Conservation (phyloP, 2,113 vertebrate genomes). For the Arothron firmamentum region DNA sequence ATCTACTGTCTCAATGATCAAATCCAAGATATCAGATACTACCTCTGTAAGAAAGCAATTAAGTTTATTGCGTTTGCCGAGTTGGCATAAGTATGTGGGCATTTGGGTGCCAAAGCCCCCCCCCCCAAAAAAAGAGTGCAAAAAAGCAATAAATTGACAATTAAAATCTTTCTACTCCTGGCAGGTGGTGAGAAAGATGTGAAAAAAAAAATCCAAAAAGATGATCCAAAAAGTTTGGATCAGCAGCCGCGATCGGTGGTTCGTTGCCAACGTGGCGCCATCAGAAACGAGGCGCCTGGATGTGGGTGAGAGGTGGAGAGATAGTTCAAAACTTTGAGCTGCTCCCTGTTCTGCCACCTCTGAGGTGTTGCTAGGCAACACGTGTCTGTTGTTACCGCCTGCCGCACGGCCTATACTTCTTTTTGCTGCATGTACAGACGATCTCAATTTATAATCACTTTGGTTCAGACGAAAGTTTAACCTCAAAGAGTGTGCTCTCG, state of each 20-base stretch:
- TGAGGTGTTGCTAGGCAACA: constrained; percentile 70
- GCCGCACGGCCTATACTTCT: constrained; percentile 45
- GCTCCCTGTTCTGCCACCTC: constrained; percentile 2
- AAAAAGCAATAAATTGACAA: constrained; percentile 52
- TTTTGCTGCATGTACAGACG: background rate
- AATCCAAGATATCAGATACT: constrained; percentile 38
- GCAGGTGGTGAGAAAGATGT: constrained; percentile 31
- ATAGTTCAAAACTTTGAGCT: background rate
- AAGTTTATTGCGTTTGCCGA: constrained; percentile 19
- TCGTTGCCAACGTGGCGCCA: constrained; percentile 32
- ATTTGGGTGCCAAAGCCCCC: constrained; percentile 22
- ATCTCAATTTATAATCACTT: no score
- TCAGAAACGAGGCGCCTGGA: constrained; percentile 26
- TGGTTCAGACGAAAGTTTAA: no score
- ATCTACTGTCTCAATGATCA: constrained; percentile 29
- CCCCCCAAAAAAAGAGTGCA: background rate
- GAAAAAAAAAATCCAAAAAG: no score
- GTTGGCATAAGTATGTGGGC: constrained; percentile 23
- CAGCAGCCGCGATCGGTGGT: constrained; percentile 46
- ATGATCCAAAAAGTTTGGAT: constrained; percentile 47
- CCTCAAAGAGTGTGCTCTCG: no score
- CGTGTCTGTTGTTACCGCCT: constrained; percentile 47
- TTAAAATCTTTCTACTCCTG: constrained; percentile 51
- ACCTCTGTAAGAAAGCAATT: constrained; percentile 36
- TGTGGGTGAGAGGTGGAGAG: constrained; percentile 26